These are phyloP conservation scores for Endotricha flammealis DNA, from an alignment of 2,888 invertebrate genomes.

Conservation along the genomic window DNA sequence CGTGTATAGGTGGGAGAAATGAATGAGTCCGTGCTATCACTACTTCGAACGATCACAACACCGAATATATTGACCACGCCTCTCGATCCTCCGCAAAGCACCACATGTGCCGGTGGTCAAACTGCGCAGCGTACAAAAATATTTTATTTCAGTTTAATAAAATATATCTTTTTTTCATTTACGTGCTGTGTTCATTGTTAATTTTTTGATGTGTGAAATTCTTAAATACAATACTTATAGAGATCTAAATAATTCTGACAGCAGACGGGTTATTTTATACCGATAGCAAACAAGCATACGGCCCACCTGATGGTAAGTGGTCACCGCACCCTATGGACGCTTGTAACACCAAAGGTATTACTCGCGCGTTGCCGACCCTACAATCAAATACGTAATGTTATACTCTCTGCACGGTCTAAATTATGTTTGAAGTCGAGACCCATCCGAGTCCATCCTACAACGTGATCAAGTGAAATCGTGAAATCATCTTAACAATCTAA, in stretches of 20 bases:
- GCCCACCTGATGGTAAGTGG: no score
- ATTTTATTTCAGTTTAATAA: slow-evolving; percentile 23
- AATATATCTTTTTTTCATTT: slow-evolving; percentile 16
- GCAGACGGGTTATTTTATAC: no score
- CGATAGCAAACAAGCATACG: no score
- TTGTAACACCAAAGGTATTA: no score
- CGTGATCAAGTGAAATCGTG: no score
- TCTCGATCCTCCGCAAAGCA: slow-evolving; percentile 54
- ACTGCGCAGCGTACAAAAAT: slow-evolving; percentile 49
- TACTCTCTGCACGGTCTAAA: no score
- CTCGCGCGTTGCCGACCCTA: no score
- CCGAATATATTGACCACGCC: slow-evolving; percentile 37
- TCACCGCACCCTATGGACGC: no score
- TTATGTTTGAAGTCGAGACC: no score
- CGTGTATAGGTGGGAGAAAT: slow-evolving; percentile 1
- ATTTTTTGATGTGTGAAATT: not conserved
- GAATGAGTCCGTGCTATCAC: slow-evolving; percentile 5
- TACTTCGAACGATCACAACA: slow-evolving; percentile 48
- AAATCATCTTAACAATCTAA: not conserved
- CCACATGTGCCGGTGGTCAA: slow-evolving; percentile 69
- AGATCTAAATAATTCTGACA: slow-evolving; percentile 3
- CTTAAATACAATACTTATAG: not conserved
- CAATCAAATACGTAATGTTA: no score
- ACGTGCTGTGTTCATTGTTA: slow-evolving; percentile 1
- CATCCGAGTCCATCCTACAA: no score